Evolutionary conservation across 2,113 vertebrate species (phyloP).

Genomic region (Prionailurus viverrinus): DNA sequence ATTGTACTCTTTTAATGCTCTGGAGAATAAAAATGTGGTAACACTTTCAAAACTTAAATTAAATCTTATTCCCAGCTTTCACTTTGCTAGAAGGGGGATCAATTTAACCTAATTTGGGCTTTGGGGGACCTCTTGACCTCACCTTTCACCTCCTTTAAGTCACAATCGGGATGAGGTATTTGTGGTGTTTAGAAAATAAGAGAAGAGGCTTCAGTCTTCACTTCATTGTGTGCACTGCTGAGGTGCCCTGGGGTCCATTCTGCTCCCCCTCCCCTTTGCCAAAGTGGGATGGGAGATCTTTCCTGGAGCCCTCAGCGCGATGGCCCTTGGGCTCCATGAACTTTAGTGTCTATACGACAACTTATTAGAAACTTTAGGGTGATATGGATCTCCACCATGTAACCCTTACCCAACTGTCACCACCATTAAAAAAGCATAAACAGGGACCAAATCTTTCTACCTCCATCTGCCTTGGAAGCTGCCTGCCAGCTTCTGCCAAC

Average conservation of each 20-base stretch:
- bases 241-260: background rate
- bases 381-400: no score
- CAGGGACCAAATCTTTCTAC: background rate
- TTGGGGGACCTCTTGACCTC: background rate
- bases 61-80: background rate
- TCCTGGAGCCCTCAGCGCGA: background rate
- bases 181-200: background rate
- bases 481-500: background rate
- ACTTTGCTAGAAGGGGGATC: background rate
- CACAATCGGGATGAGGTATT: background rate
- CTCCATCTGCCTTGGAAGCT: background rate
- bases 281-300: background rate
- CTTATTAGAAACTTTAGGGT: background rate
- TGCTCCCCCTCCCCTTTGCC: background rate
- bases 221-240: background rate
- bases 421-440: background rate
- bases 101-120: background rate
- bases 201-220: background rate
- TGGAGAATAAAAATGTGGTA: constrained; percentile 12
- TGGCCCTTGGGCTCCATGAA: no score
- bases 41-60: constrained; percentile 38
- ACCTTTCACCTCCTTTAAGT: background rate
- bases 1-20: constrained; percentile 11
- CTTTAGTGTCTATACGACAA: accelerated
- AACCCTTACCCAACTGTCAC: background rate